Evolutionary conservation across 2,888 invertebrate genomes (phyloP).

Genomic region (Hemithea aestivaria): DNA sequence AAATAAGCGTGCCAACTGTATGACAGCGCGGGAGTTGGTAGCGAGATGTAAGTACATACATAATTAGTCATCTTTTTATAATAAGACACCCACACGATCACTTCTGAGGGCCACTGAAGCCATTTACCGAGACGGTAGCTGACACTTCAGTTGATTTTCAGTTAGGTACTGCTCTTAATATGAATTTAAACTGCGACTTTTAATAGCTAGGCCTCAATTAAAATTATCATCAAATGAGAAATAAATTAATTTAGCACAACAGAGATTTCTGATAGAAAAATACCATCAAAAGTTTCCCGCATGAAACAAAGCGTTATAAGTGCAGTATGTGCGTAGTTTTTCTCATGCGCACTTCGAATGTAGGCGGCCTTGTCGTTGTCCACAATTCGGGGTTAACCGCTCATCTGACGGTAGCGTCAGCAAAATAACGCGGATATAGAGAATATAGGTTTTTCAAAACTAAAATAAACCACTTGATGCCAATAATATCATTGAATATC

Average conservation of each 20-base stretch:
- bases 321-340: constrained; percentile 33
- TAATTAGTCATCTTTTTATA: constrained; percentile 18
- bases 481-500: too few relatives aligned
- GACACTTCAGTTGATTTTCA: too few relatives aligned
- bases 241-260: too few relatives aligned
- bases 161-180: too few relatives aligned
- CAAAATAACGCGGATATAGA: constrained; percentile 13
- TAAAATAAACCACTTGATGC: too few relatives aligned
- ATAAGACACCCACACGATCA: constrained; percentile 12
- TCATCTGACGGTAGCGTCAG: constrained; percentile 27
- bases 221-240: too few relatives aligned
- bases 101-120: constrained; percentile 10
- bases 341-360: constrained; percentile 55
- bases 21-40: constrained; percentile 48
- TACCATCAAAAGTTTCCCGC: constrained; percentile 11
- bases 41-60: constrained; percentile 55
- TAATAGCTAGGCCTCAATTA: too few relatives aligned
- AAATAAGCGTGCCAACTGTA: constrained; percentile 53
- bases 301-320: constrained; percentile 15
- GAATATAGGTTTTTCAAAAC: too few relatives aligned
- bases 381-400: constrained; percentile 66
- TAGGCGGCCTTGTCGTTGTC: constrained; percentile 60
- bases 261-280: too few relatives aligned
- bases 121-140: too few relatives aligned
- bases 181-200: too few relatives aligned